Base-by-base conservation (phyloP, 2,113 vertebrate species). In the Benitochromis conjunctus region DNA sequence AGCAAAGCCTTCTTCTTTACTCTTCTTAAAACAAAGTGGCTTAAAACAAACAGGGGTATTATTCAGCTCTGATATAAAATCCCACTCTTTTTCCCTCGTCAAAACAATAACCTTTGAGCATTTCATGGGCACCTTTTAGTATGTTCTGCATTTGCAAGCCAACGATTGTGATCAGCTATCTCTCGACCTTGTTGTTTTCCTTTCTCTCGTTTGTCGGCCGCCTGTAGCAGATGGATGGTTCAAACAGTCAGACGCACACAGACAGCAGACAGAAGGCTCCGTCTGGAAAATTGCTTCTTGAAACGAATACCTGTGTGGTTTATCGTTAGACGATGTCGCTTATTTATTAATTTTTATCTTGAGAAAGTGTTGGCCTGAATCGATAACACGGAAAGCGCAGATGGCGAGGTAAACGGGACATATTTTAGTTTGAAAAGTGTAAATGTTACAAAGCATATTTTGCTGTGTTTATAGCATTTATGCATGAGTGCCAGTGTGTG, bases 171-270 rank as follows among this genome's bases (percentile, higher is more conserved):
- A 54, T 57, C 85, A 79, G 82, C 58, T 83, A 12, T 84, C 21
- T 58, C n/a, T 66, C 34, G 29, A 85, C 83, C 83, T 89, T 62
- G 46, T 54, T 69, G 81, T 91, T 80, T 38, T 76, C 41, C 29
- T 29, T 66, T 55, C 56, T 83, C 71, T 86, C 24, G n/a, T 87
- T 78, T n/a, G 8, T 77, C 9, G 87, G 79, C 36, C 2, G n/a
- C 56, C 77, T 86, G 54, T 9, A 89, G 57, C 91, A 89, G 89
- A 90, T 92, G 88, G 90, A 89, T 80, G 82, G 88, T 92, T 93
- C 84, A 89, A 92, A 88, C 81, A 60, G 81, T 78, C 83, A 80
- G 86, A 81, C 79, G 46, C 86, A 80, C 74, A 76, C 64, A 91
- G 80, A 74, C 88, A 79, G 84, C 34, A 80, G 89, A 87, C 83